A percentile compares a stretch with the other conserved stretches of the same genome.
These are phyloP conservation scores for Syrmaticus mikado DNA, from an alignment of 2,113 vertebrate genomes.

Conservation along the genomic window DNA sequence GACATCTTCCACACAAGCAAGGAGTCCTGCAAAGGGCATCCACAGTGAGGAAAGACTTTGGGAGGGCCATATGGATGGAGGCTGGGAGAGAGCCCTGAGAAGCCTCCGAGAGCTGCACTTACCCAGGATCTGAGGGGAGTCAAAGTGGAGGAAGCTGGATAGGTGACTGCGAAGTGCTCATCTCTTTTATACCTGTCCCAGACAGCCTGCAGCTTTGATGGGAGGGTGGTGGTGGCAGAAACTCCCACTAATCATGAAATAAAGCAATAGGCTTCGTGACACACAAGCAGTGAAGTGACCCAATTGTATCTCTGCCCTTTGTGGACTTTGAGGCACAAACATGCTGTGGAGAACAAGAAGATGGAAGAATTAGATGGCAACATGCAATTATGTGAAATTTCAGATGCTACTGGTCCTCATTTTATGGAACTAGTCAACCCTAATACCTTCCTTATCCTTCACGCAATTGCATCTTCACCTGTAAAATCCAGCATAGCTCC, in stretches of 20 bases:
- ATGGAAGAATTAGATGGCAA: fast-evolving
- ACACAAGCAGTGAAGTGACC: fast-evolving
- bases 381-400: background rate
- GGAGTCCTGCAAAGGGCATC: no score
- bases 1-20: background rate
- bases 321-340: fast-evolving
- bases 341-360: background rate
- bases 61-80: no score
- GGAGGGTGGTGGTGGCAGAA: background rate
- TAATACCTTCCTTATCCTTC: background rate
- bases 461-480: background rate
- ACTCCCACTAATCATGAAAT: background rate
- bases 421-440: background rate
- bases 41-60: no score
- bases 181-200: no score
- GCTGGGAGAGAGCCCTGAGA: no score
- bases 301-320: background rate
- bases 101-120: no score
- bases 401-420: no score
- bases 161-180: no score
- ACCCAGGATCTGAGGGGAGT: no score
- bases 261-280: fast-evolving
- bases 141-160: no score
- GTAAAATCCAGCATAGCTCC: background rate
- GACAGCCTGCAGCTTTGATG: fast-evolving